Percentiles rank a stretch among this genome's conserved stretches.
These are phyloP conservation scores for Pelochelys cantorii DNA, from an alignment of 2,797 vertebrate species.

Conservation along the genomic window DNA sequence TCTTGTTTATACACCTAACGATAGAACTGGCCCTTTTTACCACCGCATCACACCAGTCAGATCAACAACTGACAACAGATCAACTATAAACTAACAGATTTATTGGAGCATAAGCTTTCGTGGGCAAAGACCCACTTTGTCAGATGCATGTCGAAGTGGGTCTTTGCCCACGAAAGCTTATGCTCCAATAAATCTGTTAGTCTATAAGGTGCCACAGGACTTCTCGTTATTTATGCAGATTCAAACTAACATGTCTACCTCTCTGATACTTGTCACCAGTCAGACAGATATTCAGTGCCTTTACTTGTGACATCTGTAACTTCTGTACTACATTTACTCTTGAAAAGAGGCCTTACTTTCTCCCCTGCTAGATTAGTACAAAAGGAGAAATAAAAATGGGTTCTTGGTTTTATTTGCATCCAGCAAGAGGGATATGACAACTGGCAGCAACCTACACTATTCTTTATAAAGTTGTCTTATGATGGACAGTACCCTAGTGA, in stretches of 20 bases:
- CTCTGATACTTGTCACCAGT: neutral
- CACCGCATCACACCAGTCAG: neutral
- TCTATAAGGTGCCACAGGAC: no score
- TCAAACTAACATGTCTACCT: no score
- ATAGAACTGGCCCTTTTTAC: neutral
- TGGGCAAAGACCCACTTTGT: no score
- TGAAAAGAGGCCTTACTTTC: neutral
- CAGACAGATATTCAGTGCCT: neutral
- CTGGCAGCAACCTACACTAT: neutral
- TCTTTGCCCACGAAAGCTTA: no score
- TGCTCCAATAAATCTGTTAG: no score
- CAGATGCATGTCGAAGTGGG: no score
- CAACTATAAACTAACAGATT: no score
- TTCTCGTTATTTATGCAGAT: no score
- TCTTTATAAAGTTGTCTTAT: conserved; percentile 4
- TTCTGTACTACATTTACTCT: neutral
- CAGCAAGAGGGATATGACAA: neutral
- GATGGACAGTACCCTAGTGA: neutral
- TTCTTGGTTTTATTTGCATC: neutral
- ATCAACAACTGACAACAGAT: no score
- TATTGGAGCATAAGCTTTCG: no score
- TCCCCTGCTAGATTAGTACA: neutral
- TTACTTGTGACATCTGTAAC: neutral
- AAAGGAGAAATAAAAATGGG: neutral
- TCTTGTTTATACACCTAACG: neutral